Conservation (phyloP, 2,888 invertebrate genomes). For the Nasonia oneida region DNA sequence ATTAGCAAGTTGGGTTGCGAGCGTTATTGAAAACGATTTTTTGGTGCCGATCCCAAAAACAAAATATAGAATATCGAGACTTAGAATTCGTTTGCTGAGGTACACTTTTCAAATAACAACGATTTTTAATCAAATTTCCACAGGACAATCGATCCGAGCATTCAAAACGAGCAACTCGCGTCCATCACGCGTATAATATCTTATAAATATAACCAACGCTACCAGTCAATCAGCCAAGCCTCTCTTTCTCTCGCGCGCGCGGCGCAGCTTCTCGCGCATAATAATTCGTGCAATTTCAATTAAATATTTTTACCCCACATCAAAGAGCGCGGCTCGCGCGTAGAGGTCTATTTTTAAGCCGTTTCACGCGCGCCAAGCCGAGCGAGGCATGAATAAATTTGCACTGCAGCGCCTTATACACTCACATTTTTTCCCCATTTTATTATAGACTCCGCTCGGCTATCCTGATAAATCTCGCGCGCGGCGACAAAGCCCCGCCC, state of each 20-base stretch:
- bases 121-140: too few species aligned
- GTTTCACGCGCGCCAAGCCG: neutral
- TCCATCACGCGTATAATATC: too few species aligned
- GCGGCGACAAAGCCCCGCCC: neutral
- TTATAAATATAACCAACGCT: neutral
- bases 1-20: neutral
- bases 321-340: neutral
- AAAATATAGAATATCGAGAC: neutral
- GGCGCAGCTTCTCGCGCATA: neutral
- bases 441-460: neutral
- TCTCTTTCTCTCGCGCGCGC: neutral
- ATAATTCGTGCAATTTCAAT: constrained; percentile 38
- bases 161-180: too few species aligned
- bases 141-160: too few species aligned
- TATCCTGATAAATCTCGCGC: constrained; percentile 5
- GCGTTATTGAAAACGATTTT: neutral
- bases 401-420: neutral
- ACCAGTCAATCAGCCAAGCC: constrained; percentile 36
- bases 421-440: neutral
- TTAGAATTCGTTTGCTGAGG: too few species aligned
- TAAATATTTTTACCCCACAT: constrained; percentile 16
- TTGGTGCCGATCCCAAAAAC: neutral
- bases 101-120: too few species aligned
- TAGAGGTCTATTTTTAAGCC: neutral
- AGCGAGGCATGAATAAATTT: neutral